A percentile compares a stretch with the other conserved stretches of the same genome.
Evolutionary conservation across 1,140 invertebrate genomes (phyloP).

Genomic region (Drosophila baimaii): DNA sequence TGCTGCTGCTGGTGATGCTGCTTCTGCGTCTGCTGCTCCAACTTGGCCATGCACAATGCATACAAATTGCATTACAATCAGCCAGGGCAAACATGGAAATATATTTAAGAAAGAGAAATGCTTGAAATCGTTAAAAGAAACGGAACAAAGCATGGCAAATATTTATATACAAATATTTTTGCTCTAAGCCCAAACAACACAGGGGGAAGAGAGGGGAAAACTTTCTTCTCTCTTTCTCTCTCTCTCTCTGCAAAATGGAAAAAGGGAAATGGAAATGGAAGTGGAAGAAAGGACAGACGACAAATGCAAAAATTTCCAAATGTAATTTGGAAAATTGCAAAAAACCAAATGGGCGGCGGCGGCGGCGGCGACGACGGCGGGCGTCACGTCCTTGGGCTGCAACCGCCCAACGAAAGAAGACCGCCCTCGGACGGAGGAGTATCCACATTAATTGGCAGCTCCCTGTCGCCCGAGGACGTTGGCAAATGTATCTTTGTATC

Average conservation of each 20-base stretch:
- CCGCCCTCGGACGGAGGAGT: slow-evolving; percentile 26
- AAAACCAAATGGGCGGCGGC: slow-evolving; percentile 24
- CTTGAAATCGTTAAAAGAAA: slow-evolving; percentile 58
- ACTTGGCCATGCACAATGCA: slow-evolving; percentile 78
- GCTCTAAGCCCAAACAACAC: slow-evolving; percentile 42
- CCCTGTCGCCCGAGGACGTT: slow-evolving; percentile 18
- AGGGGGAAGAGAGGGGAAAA: slow-evolving; percentile 1
- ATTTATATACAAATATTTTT: slow-evolving; percentile 70
- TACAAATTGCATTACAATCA: slow-evolving; percentile 82
- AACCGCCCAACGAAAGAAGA: slow-evolving; percentile 8
- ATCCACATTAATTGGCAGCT: slow-evolving; percentile 64
- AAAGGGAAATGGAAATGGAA: slow-evolving; percentile 6
- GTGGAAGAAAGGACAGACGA: slow-evolving; percentile 12
- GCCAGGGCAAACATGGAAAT: slow-evolving; percentile 72
- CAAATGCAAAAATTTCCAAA: slow-evolving; percentile 69
- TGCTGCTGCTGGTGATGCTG: not conserved
- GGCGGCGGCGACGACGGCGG: slow-evolving; percentile 6
- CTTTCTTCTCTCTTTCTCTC: not conserved
- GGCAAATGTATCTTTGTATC: slow-evolving; percentile 17
- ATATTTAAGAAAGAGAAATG: slow-evolving; percentile 55
- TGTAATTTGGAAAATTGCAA: slow-evolving; percentile 77
- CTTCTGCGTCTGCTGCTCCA: not conserved
- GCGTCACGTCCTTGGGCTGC: slow-evolving; percentile 46
- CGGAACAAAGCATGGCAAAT: slow-evolving; percentile 59
- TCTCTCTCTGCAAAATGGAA: slow-evolving; percentile 15